A percentile compares a stretch with the other conserved stretches of the same genome.
Conservation (phyloP, 1,140 invertebrate species). For the Monochamus saltuarius region DNA sequence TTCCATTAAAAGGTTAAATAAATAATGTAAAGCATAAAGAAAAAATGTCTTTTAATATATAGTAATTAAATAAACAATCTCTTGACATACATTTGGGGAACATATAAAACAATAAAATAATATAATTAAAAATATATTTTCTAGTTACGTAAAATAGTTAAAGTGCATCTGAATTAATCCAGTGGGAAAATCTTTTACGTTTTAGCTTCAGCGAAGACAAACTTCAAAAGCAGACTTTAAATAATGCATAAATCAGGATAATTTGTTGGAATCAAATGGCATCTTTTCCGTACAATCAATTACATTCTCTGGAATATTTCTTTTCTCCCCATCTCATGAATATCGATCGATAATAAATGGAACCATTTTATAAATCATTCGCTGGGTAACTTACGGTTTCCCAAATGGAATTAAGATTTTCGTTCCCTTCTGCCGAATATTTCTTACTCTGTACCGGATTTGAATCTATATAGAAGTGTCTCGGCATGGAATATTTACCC, state of each 20-base stretch:
- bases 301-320: conserved; percentile 37
- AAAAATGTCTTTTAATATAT: no score
- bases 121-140: conserved; percentile 2
- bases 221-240: conserved; percentile 30
- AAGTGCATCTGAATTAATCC: neutral
- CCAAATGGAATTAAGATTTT: conserved; percentile 38
- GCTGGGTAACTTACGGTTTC: conserved; percentile 37
- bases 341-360: conserved; percentile 40
- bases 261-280: conserved; percentile 41
- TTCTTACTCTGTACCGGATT: no score
- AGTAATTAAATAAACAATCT: no score
- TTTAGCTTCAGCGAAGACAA: conserved; percentile 13
- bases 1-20: no score
- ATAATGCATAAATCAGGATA: conserved; percentile 40
- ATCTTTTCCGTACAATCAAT: conserved; percentile 45
- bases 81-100: no score
- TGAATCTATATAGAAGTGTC: no score
- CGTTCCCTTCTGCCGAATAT: neutral
- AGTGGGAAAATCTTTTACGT: conserved; percentile 19
- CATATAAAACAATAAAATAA: conserved; percentile 1
- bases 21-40: no score
- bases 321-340: conserved; percentile 41
- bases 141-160: neutral
- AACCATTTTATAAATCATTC: conserved; percentile 43
- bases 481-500: no score